A percentile compares a stretch with the other conserved stretches of the same genome.
Conservation (phyloP, 2,888 invertebrate genomes). For the Tetheella fluctuosa region DNA sequence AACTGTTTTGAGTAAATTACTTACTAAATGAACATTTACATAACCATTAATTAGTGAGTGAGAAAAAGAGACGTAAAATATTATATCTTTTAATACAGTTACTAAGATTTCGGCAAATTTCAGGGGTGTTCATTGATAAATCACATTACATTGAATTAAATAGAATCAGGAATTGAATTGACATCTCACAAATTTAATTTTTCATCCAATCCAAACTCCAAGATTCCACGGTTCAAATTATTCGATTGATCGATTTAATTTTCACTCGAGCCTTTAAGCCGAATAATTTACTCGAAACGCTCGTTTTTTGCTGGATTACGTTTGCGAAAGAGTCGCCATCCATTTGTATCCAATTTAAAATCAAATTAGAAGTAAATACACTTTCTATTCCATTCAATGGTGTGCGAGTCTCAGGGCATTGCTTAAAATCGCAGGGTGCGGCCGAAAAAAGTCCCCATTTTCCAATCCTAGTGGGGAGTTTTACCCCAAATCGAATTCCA, state of each 20-base stretch:
- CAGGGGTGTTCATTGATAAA: no score
- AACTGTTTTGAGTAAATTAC: no score
- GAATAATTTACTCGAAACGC: slow-evolving; percentile 60
- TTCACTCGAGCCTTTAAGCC: slow-evolving; percentile 57
- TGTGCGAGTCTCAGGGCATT: slow-evolving; percentile 60
- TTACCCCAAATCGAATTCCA: slow-evolving; percentile 80
- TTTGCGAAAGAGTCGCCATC: slow-evolving; percentile 62
- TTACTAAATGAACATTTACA: no score
- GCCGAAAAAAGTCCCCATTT: slow-evolving; percentile 66
- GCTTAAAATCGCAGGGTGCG: slow-evolving; percentile 59
- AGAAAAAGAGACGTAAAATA: no score
- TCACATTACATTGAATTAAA: neutral
- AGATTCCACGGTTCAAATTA: slow-evolving; percentile 35
- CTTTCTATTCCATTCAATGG: slow-evolving; percentile 76
- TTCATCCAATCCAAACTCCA: neutral
- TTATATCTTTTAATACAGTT: no score
- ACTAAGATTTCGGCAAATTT: no score
- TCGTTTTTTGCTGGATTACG: slow-evolving; percentile 58
- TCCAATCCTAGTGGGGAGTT: slow-evolving; percentile 65
- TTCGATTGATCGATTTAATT: slow-evolving; percentile 65
- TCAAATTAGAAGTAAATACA: slow-evolving; percentile 81
- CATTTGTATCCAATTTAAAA: slow-evolving; percentile 81
- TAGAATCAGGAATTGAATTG: neutral
- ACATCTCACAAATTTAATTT: neutral
- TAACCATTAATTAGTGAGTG: no score